phyloP scores from a whole-genome alignment of 2,888 invertebrate genomes.

The Tolmerus cingulatus region DNA sequence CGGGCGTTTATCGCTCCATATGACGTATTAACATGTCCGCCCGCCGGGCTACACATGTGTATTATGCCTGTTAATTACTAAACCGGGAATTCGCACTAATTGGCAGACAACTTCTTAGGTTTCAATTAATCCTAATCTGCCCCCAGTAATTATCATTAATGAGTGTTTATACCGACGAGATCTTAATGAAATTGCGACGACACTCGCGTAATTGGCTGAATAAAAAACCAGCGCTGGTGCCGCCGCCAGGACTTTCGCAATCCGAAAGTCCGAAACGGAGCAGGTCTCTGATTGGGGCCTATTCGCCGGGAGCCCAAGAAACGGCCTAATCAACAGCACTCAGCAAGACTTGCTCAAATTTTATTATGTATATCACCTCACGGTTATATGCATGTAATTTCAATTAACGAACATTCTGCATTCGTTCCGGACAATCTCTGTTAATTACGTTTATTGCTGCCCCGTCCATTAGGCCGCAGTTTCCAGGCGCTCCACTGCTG shows the following conservation, averaged over 20 bases:
- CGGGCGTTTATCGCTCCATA: slow-evolving; percentile 43
- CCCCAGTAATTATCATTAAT: slow-evolving; percentile 33
- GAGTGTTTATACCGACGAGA: slow-evolving; percentile 20
- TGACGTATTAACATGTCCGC: slow-evolving; percentile 44
- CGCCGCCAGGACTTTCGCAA: background rate
- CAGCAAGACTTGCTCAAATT: background rate
- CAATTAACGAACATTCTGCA: background rate
- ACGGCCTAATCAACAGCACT: background rate
- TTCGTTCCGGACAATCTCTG: background rate
- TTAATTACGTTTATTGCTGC: background rate
- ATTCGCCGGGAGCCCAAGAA: background rate
- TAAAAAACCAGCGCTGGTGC: background rate
- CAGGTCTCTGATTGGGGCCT: background rate
- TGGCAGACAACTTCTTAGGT: slow-evolving; percentile 52
- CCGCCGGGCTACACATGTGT: slow-evolving; percentile 17
- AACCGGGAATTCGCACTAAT: slow-evolving; percentile 52
- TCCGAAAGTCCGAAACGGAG: background rate
- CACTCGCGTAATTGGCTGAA: slow-evolving; percentile 21
- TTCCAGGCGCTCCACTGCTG: background rate
- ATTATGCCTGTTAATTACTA: slow-evolving; percentile 51
- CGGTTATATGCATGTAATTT: background rate
- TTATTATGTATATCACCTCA: background rate
- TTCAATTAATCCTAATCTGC: slow-evolving; percentile 50
- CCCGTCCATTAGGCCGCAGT: background rate
- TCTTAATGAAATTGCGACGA: slow-evolving; percentile 35